phyloP scores from a whole-genome alignment of 2,113 vertebrate species.

The Tichodroma muraria region DNA sequence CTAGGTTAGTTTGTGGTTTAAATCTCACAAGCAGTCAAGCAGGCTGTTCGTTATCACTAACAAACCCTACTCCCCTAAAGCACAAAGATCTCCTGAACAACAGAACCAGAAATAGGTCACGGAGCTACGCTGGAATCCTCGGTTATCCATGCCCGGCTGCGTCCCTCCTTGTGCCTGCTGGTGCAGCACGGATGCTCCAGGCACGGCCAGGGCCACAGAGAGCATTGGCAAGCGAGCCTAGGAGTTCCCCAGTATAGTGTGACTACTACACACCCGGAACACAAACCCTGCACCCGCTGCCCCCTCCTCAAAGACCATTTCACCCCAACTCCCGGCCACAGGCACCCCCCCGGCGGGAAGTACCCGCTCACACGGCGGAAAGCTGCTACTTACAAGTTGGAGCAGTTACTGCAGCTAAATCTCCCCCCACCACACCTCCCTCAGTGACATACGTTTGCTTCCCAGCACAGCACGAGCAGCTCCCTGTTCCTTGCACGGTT shows the following conservation, averaged over 20 bases:
- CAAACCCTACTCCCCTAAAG: background rate
- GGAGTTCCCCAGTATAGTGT: fast-evolving
- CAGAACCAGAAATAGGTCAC: constrained; percentile 52
- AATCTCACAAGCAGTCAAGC: background rate
- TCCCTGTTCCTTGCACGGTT: background rate
- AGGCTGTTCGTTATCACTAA: background rate
- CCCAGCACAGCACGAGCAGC: constrained; percentile 13
- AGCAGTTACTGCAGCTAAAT: background rate
- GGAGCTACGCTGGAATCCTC: background rate
- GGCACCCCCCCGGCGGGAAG: background rate
- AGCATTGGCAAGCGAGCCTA: background rate
- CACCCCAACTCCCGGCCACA: background rate
- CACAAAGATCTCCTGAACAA: background rate
- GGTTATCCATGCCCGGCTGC: background rate
- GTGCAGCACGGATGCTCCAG: background rate
- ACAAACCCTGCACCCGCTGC: background rate
- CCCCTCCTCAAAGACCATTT: background rate
- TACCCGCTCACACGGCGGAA: fast-evolving
- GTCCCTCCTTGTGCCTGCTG: background rate
- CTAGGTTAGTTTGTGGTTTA: background rate
- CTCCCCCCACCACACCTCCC: background rate
- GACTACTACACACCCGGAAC: background rate
- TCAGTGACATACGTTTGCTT: background rate
- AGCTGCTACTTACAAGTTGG: constrained; percentile 2
- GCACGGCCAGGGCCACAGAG: background rate